phyloP scores from a whole-genome alignment of 64 coral and sea anemone species.

The Catalaphyllia jardinei region DNA sequence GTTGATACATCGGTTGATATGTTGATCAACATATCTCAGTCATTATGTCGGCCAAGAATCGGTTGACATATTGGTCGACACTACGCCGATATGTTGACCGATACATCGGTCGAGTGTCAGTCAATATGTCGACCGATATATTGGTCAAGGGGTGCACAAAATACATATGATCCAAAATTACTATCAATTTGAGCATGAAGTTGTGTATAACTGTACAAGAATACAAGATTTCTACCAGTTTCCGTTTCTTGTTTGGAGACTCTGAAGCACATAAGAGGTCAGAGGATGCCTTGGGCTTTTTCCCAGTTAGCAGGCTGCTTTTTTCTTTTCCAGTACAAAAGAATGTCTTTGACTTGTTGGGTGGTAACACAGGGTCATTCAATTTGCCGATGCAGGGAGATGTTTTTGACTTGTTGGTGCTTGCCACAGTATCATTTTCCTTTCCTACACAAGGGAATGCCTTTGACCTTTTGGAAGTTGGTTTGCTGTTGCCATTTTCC shows the following conservation, averaged over 20 bases:
- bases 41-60: too few relatives aligned
- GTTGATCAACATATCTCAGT: too few relatives aligned
- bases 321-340: neutral
- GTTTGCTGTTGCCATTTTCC: neutral
- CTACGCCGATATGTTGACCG: too few relatives aligned
- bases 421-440: neutral
- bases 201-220: neutral
- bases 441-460: neutral
- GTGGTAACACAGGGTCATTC: too few relatives aligned
- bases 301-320: neutral
- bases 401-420: too few relatives aligned
- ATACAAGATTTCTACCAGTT: neutral
- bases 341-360: neutral
- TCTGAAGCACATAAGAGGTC: neutral
- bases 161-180: too few relatives aligned
- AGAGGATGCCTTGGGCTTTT: neutral
- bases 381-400: too few relatives aligned
- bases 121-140: too few relatives aligned
- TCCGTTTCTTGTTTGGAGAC: slow-evolving; percentile 22
- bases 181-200: neutral
- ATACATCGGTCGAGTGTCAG: too few relatives aligned
- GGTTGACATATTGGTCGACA: too few relatives aligned
- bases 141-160: too few relatives aligned
- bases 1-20: too few relatives aligned
- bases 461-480: neutral